Conservation (phyloP, 64 coral and sea anemone genomes). For the Stichodactyla mertensii region DNA sequence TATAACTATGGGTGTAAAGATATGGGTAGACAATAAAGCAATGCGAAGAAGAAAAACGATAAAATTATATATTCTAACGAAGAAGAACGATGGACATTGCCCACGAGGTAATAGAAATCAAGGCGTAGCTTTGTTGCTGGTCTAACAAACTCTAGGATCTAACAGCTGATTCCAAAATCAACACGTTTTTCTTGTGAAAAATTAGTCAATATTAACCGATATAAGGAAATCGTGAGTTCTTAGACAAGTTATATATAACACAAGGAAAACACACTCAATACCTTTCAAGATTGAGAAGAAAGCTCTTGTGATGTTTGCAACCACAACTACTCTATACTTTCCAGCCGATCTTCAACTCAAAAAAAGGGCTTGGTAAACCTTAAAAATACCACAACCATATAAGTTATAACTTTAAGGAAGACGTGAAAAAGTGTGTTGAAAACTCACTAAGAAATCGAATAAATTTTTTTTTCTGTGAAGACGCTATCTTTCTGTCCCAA, state of each 20-base stretch:
- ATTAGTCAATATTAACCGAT: background rate
- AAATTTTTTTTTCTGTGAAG: background rate
- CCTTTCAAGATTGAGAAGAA: background rate
- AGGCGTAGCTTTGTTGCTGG: background rate
- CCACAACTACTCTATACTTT: background rate
- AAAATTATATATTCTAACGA: background rate
- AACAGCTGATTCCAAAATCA: background rate
- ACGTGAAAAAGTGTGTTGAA: background rate
- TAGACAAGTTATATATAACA: background rate
- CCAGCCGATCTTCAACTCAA: background rate
- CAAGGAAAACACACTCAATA: background rate
- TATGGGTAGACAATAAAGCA: background rate
- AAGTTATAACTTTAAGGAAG: no score
- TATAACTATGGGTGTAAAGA: background rate
- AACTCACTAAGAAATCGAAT: background rate
- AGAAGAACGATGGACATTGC: background rate
- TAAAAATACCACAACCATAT: background rate
- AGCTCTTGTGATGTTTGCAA: background rate
- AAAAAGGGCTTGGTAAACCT: background rate
- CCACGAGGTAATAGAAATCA: background rate
- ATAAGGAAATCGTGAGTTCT: background rate
- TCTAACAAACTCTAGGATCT: background rate
- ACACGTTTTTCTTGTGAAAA: background rate
- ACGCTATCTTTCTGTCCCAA: background rate
- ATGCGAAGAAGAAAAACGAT: background rate